phyloP scores from a whole-genome alignment of 2,797 vertebrate species.

The Rhabdomys pumilio region DNA sequence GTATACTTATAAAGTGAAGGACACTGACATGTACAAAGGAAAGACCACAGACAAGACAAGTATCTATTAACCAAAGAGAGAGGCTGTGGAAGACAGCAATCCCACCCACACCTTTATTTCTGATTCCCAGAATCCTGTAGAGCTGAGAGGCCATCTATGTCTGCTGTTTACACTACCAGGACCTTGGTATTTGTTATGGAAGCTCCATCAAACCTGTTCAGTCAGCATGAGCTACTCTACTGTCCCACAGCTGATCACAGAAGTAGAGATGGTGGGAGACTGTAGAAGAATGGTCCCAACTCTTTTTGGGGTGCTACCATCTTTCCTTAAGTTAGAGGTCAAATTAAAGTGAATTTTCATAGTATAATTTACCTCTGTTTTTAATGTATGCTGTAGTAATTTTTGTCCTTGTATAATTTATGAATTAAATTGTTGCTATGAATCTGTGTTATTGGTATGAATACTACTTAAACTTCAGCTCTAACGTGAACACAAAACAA shows the following conservation, averaged over 20 bases:
- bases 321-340: not conserved
- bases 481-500: slow-evolving; percentile 1
- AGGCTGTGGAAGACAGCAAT: not conserved
- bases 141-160: not conserved
- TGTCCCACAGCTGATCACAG: not conserved
- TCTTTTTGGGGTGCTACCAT: not conserved
- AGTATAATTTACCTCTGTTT: not conserved
- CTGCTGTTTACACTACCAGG: not conserved
- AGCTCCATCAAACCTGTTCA: not conserved
- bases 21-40: not conserved
- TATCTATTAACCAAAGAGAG: not conserved
- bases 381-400: not conserved
- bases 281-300: no score
- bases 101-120: not conserved
- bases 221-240: not conserved
- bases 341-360: not conserved
- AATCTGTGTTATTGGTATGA: not conserved
- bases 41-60: not conserved
- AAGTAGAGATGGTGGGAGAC: not conserved
- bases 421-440: not conserved
- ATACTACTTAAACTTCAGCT: slow-evolving; percentile 35
- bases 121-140: not conserved
- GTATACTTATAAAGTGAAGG: not conserved
- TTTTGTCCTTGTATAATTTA: not conserved
- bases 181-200: not conserved